Percentiles rank a stretch among this genome's conserved stretches.
Conservation (phyloP, 2,797 vertebrate species). For the Mormyrops boulengeri region DNA sequence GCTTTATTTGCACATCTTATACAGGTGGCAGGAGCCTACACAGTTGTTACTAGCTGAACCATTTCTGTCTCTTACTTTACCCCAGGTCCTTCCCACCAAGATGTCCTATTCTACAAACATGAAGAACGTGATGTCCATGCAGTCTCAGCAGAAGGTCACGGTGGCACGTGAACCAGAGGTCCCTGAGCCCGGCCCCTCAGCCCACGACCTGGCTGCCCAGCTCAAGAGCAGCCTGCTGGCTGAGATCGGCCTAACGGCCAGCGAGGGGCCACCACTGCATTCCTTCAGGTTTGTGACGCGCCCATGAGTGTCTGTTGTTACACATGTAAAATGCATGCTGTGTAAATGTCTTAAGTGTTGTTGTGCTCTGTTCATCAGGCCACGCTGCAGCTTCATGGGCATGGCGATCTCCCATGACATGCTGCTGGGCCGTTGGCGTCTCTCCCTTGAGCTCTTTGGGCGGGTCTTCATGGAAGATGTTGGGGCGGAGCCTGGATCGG, state of each 20-base stretch:
- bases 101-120: constrained; percentile 98
- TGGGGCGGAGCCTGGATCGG: constrained; percentile 95
- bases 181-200: constrained; percentile 87
- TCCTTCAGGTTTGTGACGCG: constrained; percentile 79
- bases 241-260: constrained; percentile 94
- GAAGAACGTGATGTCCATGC: constrained; percentile 98
- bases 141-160: constrained; percentile 73
- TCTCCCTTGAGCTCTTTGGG: constrained; percentile 91
- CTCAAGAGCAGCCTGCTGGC: constrained; percentile 92
- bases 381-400: constrained; percentile 98
- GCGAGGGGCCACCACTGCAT: constrained; percentile 91
- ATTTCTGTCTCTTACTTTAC: background rate
- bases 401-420: constrained; percentile 99
- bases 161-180: constrained; percentile 77
- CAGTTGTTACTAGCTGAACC: background rate
- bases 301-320: background rate
- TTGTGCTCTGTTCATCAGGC: constrained; percentile 54
- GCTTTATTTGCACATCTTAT: background rate
- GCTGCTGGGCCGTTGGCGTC: constrained; percentile 94
- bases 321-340: background rate
- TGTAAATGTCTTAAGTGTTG: background rate
- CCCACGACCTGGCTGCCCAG: constrained; percentile 92
- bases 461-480: constrained; percentile 99
- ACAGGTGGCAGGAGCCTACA: background rate
- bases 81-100: constrained; percentile 93